phyloP scores from a whole-genome alignment of 2,888 invertebrate species.

The Limenitis camilla region DNA sequence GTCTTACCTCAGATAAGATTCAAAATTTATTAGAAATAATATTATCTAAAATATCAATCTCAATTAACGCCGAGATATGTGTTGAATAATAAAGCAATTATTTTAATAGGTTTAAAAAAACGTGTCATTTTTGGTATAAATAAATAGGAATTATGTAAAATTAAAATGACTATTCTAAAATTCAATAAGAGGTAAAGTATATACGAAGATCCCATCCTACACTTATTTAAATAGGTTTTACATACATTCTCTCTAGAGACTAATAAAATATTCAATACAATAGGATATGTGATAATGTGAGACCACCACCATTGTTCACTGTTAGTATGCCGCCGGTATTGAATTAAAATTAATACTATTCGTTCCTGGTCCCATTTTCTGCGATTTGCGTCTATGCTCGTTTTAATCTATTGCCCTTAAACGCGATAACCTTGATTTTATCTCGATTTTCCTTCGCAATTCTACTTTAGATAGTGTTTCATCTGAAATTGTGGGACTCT shows the following conservation, averaged over 20 bases:
- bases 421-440: slow-evolving; percentile 13
- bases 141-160: no score
- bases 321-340: slow-evolving; percentile 45
- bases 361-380: slow-evolving; percentile 45
- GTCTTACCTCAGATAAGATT: no score
- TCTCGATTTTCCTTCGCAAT: slow-evolving; percentile 3
- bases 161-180: background rate
- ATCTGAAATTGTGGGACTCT: background rate
- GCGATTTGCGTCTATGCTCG: slow-evolving; percentile 31
- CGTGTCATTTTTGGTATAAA: no score
- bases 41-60: no score
- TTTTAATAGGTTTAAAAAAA: no score
- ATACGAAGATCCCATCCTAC: slow-evolving; percentile 17
- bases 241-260: slow-evolving; percentile 50
- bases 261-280: slow-evolving; percentile 43
- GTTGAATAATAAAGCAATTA: no score
- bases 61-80: no score
- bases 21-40: no score
- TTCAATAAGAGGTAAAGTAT: no score
- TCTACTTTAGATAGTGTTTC: background rate
- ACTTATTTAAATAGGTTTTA: slow-evolving; percentile 57
- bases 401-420: slow-evolving; percentile 27
- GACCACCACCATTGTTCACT: slow-evolving; percentile 47
- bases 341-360: slow-evolving; percentile 48
- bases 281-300: slow-evolving; percentile 38